phyloP scores from a whole-genome alignment of 2,113 vertebrate genomes.

The Sapayoa aenigma region DNA sequence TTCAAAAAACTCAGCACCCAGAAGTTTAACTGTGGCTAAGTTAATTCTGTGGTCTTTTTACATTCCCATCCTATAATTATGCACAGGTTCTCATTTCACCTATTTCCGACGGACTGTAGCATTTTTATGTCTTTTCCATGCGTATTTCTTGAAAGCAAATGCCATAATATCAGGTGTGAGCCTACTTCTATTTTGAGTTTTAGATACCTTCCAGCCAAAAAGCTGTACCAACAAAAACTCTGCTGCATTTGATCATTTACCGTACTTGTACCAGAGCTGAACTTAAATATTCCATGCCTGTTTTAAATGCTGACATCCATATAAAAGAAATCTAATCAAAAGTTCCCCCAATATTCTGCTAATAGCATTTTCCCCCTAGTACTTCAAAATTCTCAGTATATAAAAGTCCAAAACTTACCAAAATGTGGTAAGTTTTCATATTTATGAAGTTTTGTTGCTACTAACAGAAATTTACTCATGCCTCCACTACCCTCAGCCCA shows the following conservation, averaged over 20 bases:
- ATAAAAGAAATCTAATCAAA: slow-evolving; percentile 31
- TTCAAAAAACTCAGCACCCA: slow-evolving; percentile 29
- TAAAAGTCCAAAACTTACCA: not conserved
- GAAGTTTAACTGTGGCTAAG: slow-evolving; percentile 46
- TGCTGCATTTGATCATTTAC: slow-evolving; percentile 55
- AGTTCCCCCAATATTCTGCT: not conserved
- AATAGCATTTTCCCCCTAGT: not conserved
- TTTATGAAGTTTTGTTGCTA: not conserved
- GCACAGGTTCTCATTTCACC: slow-evolving; percentile 49
- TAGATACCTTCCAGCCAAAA: slow-evolving; percentile 65
- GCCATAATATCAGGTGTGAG: slow-evolving; percentile 67
- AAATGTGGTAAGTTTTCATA: not conserved
- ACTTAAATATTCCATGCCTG: slow-evolving; percentile 32
- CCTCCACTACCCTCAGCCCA: not conserved
- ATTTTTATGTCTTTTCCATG: slow-evolving; percentile 69
- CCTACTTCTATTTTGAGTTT: slow-evolving; percentile 61
- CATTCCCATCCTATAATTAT: slow-evolving; percentile 47
- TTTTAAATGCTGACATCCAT: slow-evolving; percentile 3
- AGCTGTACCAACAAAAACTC: slow-evolving; percentile 66
- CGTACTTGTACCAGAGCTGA: slow-evolving; percentile 19
- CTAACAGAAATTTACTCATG: not conserved
- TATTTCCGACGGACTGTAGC: slow-evolving; percentile 31
- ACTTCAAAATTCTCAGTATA: not conserved
- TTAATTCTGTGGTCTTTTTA: slow-evolving; percentile 24
- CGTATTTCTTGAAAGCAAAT: slow-evolving; percentile 48